Evolutionary conservation across 2,113 vertebrate species (phyloP), one percentile per base, ranked within the genome.

Genomic region (Aramus guarauna): DNA sequence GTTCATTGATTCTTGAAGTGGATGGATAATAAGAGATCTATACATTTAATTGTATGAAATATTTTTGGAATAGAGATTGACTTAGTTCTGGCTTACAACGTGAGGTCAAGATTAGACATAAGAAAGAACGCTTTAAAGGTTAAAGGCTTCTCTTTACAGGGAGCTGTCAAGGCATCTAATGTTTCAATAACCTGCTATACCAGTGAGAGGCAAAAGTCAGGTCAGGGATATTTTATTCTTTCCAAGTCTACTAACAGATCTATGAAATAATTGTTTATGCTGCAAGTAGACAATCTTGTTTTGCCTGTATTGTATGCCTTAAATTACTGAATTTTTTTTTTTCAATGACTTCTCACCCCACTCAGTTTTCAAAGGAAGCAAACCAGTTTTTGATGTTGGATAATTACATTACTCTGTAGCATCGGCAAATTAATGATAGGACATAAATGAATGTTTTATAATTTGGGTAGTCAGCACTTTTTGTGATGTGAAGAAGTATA

Each of bases 91-190:
- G 43, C 69, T 94, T 95, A 75, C 53, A 63, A 48, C 1, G 0
- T 62, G 55, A 85, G 58, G 69, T 91, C 89, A 95, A 82, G 69
- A 85, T 43, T 1, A 81, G 45, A 85, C 32, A 47, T 48, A 34
- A 68, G 45, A 89, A 75, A 89, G 85, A 91, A 66, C 22, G 12
- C 12, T 91, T 72, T 43, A 72, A 95, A 89, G 58, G 48, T 87
- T 94, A 94, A 82, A 92, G 80, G 66, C 39, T 88, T 86, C n/a
- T 23, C 58, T 94, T 95, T 79, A 53, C 62, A 82, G 48, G 23
- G 37, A 92, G 22, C 58, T 94, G 64, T 63, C 73, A 85, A 73
- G 78, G 36, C 53, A 76, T 76, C 34, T 60, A 56, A 64, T 30
- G 43, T 91, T 96, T 91, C 92, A 86, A 53, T 87, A 89, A 91